A percentile compares a stretch with the other conserved stretches of the same genome.
Evolutionary conservation across 2,797 vertebrate genomes (phyloP).

Genomic region (Rhodeus uyekii): DNA sequence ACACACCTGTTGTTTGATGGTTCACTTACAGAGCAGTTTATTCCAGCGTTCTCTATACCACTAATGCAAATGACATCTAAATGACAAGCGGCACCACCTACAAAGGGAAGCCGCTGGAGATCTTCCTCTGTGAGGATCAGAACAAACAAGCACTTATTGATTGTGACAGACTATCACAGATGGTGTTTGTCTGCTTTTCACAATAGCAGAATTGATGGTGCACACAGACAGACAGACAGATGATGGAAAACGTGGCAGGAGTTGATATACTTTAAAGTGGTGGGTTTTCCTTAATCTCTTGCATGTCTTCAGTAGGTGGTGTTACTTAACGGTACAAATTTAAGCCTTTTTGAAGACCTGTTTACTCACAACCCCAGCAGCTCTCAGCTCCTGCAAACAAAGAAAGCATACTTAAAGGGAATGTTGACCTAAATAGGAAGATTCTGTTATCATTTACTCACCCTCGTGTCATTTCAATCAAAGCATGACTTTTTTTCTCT

Average conservation of each 20-base stretch:
- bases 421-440: background rate
- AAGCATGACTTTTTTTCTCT: background rate
- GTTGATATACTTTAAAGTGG: background rate
- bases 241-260: background rate
- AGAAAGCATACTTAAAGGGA: slow-evolving; percentile 5
- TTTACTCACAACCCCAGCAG: slow-evolving; percentile 67
- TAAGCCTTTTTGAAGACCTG: slow-evolving; percentile 79
- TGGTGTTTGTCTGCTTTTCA: slow-evolving; percentile 31
- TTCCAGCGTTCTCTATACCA: background rate
- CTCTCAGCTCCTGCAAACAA: slow-evolving; percentile 75
- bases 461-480: background rate
- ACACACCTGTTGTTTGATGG: slow-evolving; percentile 31
- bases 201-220: background rate
- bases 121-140: background rate
- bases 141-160: slow-evolving; percentile 25
- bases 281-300: slow-evolving; percentile 19
- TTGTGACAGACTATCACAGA: slow-evolving; percentile 11
- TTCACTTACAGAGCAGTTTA: background rate
- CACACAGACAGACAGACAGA: background rate
- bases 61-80: slow-evolving; percentile 18
- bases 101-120: slow-evolving; percentile 5
- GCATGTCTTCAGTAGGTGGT: slow-evolving; percentile 5
- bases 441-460: background rate
- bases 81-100: background rate
- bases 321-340: slow-evolving; percentile 30